These are phyloP conservation scores for Pangasius mekongensis DNA, from an alignment of 2,797 vertebrate genomes.

Conservation along the genomic window DNA sequence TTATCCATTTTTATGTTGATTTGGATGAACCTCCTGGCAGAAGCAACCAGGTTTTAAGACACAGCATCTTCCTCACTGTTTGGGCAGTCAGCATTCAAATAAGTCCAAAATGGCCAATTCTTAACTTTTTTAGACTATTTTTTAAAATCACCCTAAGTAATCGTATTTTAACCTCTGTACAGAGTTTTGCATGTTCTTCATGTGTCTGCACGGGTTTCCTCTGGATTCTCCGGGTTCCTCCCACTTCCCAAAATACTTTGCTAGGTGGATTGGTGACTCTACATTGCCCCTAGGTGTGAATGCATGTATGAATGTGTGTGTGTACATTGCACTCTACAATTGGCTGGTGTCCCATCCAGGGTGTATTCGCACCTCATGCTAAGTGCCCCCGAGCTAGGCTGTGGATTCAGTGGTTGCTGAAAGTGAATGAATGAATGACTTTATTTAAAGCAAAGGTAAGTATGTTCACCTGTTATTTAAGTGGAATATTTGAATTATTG, in stretches of 20 bases:
- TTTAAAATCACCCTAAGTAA: neutral
- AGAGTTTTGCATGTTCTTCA: neutral
- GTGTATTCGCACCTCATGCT: neutral
- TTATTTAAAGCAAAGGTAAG: neutral
- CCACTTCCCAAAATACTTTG: neutral
- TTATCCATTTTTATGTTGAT: neutral
- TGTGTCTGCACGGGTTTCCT: neutral
- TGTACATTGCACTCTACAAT: neutral
- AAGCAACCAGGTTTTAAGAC: neutral
- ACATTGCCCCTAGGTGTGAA: neutral
- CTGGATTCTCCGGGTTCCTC: neutral
- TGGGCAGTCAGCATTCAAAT: neutral
- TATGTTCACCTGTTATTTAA: neutral
- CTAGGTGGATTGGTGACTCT: neutral
- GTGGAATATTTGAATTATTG: neutral
- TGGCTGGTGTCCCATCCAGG: neutral
- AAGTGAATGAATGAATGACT: neutral
- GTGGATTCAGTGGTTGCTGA: neutral
- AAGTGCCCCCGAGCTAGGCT: neutral
- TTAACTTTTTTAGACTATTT: neutral
- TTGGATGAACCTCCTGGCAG: neutral
- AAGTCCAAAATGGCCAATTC: neutral
- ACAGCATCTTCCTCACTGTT: neutral
- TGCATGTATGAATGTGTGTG: neutral
- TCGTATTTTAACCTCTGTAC: neutral